These are phyloP conservation scores for Heliocidaris tuberculata DNA, from an alignment of 35 echinoderm and acorn worm species.

Conservation along the genomic window DNA sequence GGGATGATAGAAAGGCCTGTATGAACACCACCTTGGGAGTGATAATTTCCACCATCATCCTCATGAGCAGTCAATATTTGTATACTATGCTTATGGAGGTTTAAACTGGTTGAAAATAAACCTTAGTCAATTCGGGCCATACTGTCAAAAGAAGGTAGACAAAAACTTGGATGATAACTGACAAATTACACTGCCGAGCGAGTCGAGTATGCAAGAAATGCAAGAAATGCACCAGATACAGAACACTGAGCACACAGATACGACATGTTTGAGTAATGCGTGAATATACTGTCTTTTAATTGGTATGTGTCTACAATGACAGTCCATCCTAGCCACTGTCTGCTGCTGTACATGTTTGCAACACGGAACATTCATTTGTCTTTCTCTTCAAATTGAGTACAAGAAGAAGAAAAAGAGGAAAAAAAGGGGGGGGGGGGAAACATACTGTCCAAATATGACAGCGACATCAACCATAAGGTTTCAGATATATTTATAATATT, in stretches of 20 bases:
- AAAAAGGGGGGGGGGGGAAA: not conserved
- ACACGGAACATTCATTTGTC: slow-evolving; percentile 33
- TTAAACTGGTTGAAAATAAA: too few species aligned
- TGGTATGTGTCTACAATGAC: slow-evolving; percentile 26
- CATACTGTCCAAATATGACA: slow-evolving; percentile 44
- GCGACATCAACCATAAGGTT: slow-evolving; percentile 6
- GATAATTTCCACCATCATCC: too few species aligned
- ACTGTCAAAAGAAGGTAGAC: too few species aligned
- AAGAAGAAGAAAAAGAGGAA: slow-evolving; percentile 13
- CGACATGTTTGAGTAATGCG: slow-evolving; percentile 40
- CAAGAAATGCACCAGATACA: not conserved
- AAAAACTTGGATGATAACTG: not conserved
- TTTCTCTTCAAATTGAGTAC: not conserved
- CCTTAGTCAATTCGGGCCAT: too few species aligned
- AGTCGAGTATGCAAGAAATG: not conserved
- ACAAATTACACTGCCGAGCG: not conserved
- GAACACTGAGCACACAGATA: not conserved
- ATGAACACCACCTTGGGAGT: too few species aligned
- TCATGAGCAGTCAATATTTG: too few species aligned
- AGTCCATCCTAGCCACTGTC: slow-evolving; percentile 35
- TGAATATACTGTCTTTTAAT: slow-evolving; percentile 54
- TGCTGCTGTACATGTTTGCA: slow-evolving; percentile 9
- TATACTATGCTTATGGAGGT: too few species aligned
- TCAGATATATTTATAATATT: slow-evolving; percentile 54
- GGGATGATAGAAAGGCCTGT: too few species aligned